These are phyloP conservation scores for Prunella himalayana DNA, from an alignment of 2,113 vertebrate genomes.

Conservation along the genomic window DNA sequence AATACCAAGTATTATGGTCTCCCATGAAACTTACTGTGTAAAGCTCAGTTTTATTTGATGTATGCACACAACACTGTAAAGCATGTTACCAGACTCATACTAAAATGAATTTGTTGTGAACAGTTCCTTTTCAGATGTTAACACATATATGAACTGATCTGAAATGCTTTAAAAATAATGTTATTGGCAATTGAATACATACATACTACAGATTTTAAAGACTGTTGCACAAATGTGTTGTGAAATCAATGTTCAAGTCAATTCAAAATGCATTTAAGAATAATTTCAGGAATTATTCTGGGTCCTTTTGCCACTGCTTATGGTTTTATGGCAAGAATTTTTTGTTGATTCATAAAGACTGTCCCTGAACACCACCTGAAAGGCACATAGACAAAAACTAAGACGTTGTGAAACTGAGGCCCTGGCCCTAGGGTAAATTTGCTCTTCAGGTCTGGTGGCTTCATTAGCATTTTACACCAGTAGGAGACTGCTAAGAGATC, in stretches of 20 bases:
- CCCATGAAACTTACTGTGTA: not conserved
- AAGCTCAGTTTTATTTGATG: not conserved
- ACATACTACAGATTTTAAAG: not conserved
- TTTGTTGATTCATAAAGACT: not conserved
- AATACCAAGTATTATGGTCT: not conserved
- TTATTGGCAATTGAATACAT: not conserved
- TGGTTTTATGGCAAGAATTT: not conserved
- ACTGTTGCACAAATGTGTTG: not conserved
- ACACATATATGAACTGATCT: not conserved
- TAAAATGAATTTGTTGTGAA: not conserved
- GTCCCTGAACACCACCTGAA: not conserved
- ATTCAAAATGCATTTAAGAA: not conserved
- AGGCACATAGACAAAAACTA: not conserved
- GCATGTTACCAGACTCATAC: not conserved
- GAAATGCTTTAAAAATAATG: not conserved
- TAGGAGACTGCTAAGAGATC: not conserved
- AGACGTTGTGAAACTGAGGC: not conserved
- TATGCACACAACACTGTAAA: not conserved
- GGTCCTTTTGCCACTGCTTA: not conserved
- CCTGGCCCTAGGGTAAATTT: not conserved
- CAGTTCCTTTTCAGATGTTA: not conserved
- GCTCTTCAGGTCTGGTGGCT: not conserved
- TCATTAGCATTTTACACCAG: not conserved
- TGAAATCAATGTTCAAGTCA: not conserved
- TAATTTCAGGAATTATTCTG: not conserved